These are phyloP conservation scores for Heliothis subflexa DNA, from an alignment of 1,140 invertebrate species.

Conservation along the genomic window DNA sequence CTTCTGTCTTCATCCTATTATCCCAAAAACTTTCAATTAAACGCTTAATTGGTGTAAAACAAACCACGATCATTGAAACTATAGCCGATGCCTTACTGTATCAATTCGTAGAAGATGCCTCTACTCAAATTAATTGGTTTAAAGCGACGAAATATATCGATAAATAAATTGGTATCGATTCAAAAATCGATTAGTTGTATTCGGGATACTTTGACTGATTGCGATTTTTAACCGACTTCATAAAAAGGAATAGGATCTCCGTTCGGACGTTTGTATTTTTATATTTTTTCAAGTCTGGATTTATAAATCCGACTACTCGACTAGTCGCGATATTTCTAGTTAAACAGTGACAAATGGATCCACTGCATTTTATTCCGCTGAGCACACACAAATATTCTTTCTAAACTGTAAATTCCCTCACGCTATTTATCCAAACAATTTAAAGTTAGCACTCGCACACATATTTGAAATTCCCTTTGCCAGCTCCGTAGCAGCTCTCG, in stretches of 20 bases:
- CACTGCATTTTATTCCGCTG: neutral
- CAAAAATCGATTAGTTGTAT: neutral
- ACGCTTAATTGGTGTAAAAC: constrained; percentile 1
- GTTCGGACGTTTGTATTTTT: neutral
- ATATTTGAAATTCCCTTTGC: constrained; percentile 29
- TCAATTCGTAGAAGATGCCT: constrained; percentile 22
- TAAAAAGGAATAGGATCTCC: too few relatives aligned
- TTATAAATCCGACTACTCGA: too few relatives aligned
- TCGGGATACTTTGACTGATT: neutral
- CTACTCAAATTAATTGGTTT: constrained; percentile 9
- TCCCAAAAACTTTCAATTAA: constrained; percentile 19
- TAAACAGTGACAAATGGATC: neutral
- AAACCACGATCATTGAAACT: neutral
- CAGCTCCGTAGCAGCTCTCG: constrained; percentile 4
- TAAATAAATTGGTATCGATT: neutral
- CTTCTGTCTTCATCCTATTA: neutral
- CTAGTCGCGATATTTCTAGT: too few relatives aligned
- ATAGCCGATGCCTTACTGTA: constrained; percentile 25
- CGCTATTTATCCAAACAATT: constrained; percentile 27
- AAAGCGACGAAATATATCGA: neutral
- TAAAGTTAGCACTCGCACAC: constrained; percentile 18
- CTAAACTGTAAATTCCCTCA: neutral
- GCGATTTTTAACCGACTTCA: too few relatives aligned
- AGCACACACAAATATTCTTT: neutral
- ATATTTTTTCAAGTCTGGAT: neutral